A percentile compares a stretch with the other conserved stretches of the same genome.
phyloP scores from a whole-genome alignment of 2,797 vertebrate species.

The Sparus aurata region DNA sequence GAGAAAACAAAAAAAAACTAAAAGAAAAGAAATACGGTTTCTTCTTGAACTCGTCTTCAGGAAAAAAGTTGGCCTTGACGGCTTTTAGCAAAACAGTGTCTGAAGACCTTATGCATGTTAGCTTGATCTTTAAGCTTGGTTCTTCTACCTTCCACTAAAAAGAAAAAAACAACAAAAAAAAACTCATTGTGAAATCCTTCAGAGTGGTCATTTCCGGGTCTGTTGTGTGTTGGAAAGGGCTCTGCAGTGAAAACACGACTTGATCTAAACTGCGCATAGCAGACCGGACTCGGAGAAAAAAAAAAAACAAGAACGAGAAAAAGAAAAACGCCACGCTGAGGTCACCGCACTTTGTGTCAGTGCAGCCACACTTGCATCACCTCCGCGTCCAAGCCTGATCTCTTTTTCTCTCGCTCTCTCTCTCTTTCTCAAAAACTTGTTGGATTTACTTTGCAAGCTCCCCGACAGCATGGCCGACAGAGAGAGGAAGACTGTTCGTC shows the following conservation, averaged over 20 bases:
- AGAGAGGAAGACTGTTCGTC: slow-evolving; percentile 52
- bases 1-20: slow-evolving; percentile 35
- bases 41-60: slow-evolving; percentile 79
- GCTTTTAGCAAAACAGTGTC: slow-evolving; percentile 81
- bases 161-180: slow-evolving; percentile 5
- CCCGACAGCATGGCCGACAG: slow-evolving; percentile 47
- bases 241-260: slow-evolving; percentile 79
- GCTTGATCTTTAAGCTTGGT: slow-evolving; percentile 85
- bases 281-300: slow-evolving; percentile 71
- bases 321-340: slow-evolving; percentile 57
- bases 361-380: slow-evolving; percentile 58
- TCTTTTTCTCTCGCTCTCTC: slow-evolving; percentile 9
- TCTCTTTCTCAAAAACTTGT: slow-evolving; percentile 22
- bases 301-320: slow-evolving; percentile 4
- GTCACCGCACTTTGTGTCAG: slow-evolving; percentile 67
- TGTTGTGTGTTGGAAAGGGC: slow-evolving; percentile 84
- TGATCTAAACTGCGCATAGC: slow-evolving; percentile 78
- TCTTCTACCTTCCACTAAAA: slow-evolving; percentile 77
- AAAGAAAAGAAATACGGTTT: slow-evolving; percentile 63
- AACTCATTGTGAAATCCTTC: slow-evolving; percentile 75
- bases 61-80: slow-evolving; percentile 75
- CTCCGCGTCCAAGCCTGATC: slow-evolving; percentile 59
- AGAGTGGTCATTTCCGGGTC: slow-evolving; percentile 73
- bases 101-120: slow-evolving; percentile 88
- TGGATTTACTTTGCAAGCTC: slow-evolving; percentile 39